Base-by-base conservation (phyloP, 1,140 invertebrate genomes). In the Eueides isabella region DNA sequence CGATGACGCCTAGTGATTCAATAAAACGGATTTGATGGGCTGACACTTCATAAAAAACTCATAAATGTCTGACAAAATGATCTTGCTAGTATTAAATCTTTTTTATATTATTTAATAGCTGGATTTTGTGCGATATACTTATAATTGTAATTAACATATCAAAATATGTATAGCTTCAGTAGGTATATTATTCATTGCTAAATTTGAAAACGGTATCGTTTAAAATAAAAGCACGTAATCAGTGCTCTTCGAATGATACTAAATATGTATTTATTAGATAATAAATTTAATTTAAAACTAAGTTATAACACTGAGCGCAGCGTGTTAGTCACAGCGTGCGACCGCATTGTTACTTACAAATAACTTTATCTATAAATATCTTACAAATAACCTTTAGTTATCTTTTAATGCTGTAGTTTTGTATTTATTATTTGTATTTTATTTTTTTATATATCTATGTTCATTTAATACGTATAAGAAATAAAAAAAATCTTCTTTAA, bases 21-120 rank as follows among this genome's bases (percentile, higher is more conserved):
- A 90, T 90, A 91, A 91, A 90, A 90, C 74, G 80, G 78, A 76
- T 86, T 86, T 91, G 82, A 91, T 86, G 84, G 80, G 55, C 75
- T 79, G 73, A 78, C 85, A 86, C 79, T 81, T 85, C 83, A 86
- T 92, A 90, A 91, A 90, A 86, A 74, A 74, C 74, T 84, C 85
- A 84, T 90, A 90, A 89, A 87, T 74, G 81, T 81, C 77, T 55
- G 31, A 67, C 55, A 68, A 62, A 67, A 71, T 67, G 55, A 55
- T 44, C 55, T 71, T 62, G 74, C 30, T 64, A 31, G 33, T 73
- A 76, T 63, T 85, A 82, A 85, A 84, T 83, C 76, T 72, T 80
- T 76, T 26, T 61, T 26, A 3, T 26, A 29, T 29, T 61, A n/a
- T 61, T 11, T 61, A 3, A 61, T 28, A 2, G 31, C 33, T 62